Percentiles rank a stretch among this genome's conserved stretches.
Conservation (phyloP, 92 coral and sea anemone genomes). For the Palythoa grandis region DNA sequence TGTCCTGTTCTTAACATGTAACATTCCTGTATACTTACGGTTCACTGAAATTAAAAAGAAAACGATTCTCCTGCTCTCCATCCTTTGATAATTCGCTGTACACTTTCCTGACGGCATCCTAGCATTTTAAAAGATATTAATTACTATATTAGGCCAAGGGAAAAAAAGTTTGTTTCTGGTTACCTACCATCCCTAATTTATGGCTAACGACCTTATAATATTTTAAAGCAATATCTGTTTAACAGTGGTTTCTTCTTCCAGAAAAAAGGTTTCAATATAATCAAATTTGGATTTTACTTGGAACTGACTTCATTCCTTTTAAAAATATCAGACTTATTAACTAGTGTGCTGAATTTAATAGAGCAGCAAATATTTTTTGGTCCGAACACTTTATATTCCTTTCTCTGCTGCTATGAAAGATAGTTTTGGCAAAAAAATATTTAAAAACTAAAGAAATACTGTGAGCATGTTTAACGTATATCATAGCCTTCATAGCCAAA, state of each 20-base stretch:
- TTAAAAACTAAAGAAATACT: background rate
- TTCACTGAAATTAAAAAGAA: slow-evolving; percentile 13
- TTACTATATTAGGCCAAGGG: background rate
- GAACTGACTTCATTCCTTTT: background rate
- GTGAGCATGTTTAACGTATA: background rate
- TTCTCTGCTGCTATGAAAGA: background rate
- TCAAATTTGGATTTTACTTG: background rate
- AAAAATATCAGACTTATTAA: no score
- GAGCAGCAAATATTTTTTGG: background rate
- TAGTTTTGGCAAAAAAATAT: background rate
- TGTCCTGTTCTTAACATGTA: background rate
- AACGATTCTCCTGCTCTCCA: slow-evolving; percentile 19
- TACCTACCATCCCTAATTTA: background rate
- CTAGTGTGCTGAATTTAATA: background rate
- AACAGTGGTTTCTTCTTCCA: background rate
- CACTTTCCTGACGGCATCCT: slow-evolving; percentile 8
- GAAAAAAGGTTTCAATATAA: background rate
- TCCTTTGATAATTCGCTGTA: background rate
- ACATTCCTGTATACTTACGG: background rate
- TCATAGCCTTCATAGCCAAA: background rate
- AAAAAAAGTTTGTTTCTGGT: background rate
- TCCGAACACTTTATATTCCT: background rate
- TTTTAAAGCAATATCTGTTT: background rate
- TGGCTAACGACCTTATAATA: background rate
- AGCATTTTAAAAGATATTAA: background rate